A percentile compares a stretch with the other conserved stretches of the same genome.
phyloP scores from a whole-genome alignment of 35 echinoderm and acorn worm genomes.

The Heliocidaris tuberculata region DNA sequence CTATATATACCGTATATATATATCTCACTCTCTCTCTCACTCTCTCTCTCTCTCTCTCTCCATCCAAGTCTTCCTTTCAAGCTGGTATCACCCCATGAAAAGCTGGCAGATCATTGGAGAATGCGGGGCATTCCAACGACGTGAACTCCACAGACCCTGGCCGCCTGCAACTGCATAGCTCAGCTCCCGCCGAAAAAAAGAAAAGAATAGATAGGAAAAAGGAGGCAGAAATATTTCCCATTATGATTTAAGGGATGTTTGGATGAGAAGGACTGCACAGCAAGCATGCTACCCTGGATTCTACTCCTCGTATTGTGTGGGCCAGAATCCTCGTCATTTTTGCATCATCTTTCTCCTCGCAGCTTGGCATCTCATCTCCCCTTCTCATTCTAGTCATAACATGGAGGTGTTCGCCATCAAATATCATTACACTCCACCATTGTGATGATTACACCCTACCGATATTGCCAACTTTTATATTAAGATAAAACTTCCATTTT shows the following conservation, averaged over 20 bases:
- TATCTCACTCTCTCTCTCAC: no score
- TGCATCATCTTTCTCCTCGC: not conserved
- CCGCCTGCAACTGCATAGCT: not conserved
- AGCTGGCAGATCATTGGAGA: conserved; percentile 8
- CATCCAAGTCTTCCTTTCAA: not conserved
- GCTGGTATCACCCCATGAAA: conserved; percentile 15
- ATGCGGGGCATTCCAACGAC: conserved; percentile 2
- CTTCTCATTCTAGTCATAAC: not conserved
- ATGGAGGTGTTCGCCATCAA: not conserved
- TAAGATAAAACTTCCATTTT: no score
- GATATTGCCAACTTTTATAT: not conserved
- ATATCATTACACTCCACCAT: not conserved
- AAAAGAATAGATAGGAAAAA: conserved; percentile 19
- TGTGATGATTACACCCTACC: conserved; percentile 1
- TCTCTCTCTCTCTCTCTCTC: not conserved
- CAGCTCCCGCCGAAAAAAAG: not conserved
- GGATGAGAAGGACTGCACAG: not conserved
- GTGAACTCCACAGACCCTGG: conserved; percentile 14
- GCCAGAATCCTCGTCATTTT: not conserved
- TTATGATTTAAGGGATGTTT: conserved; percentile 18
- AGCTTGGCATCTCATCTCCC: not conserved
- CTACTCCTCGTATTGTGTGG: not conserved
- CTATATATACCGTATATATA: no score
- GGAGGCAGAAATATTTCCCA: conserved; percentile 16
- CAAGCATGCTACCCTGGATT: conserved; percentile 10